phyloP scores from a whole-genome alignment of 2,797 vertebrate genomes.

The Acanthornis magna region DNA sequence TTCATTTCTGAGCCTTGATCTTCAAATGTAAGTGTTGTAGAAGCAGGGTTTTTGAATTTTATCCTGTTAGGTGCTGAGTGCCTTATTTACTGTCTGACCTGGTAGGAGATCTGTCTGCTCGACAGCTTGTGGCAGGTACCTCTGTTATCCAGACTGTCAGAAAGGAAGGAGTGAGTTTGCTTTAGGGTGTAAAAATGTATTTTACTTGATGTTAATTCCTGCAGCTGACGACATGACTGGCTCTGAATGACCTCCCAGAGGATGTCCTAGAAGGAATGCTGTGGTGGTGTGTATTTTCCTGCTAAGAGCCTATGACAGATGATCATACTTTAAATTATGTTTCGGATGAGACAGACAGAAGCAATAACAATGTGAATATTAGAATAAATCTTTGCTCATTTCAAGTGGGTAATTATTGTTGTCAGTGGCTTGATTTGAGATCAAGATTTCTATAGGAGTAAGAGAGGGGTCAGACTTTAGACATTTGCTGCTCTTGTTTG shows the following conservation, averaged over 20 bases:
- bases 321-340: background rate
- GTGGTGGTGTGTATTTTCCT: background rate
- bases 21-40: slow-evolving; percentile 28
- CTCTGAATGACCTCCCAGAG: slow-evolving; percentile 15
- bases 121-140: background rate
- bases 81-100: background rate
- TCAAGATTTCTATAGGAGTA: background rate
- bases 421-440: background rate
- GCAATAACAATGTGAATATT: slow-evolving; percentile 12
- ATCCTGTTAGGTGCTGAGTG: background rate
- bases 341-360: slow-evolving; percentile 7
- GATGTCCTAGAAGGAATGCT: background rate
- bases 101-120: background rate
- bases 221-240: background rate
- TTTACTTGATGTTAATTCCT: slow-evolving; percentile 28
- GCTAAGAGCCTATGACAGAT: background rate
- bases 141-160: background rate
- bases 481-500: background rate
- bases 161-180: background rate
- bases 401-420: background rate
- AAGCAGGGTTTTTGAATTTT: slow-evolving; percentile 27
- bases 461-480: background rate
- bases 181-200: background rate
- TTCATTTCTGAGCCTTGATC: slow-evolving; percentile 50
- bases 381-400: slow-evolving; percentile 29